Conservation (phyloP, 92 coral and sea anemone species). For the Galaxea fascicularis region DNA sequence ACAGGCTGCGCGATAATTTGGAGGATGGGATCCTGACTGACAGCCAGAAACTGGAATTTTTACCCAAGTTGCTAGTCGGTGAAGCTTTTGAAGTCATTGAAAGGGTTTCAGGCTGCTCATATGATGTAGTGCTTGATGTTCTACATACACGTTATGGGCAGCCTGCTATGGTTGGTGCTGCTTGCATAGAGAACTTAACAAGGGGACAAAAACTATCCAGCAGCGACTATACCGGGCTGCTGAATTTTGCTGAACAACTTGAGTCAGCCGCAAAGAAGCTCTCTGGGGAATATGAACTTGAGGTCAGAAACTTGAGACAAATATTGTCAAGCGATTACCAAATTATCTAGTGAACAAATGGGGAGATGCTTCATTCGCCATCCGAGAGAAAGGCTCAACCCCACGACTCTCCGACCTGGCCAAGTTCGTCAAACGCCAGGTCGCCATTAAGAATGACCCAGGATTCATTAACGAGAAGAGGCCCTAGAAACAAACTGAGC, state of each 20-base stretch:
- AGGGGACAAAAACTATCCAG: slow-evolving; percentile 39
- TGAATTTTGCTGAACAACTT: slow-evolving; percentile 66
- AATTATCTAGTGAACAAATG: slow-evolving; percentile 49
- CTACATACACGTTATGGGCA: slow-evolving; percentile 62
- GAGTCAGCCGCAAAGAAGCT: slow-evolving; percentile 50
- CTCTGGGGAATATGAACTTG: slow-evolving; percentile 34
- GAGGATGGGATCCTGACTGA: slow-evolving; percentile 54
- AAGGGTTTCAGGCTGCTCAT: slow-evolving; percentile 67
- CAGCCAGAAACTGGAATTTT: slow-evolving; percentile 66
- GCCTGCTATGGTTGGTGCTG: slow-evolving; percentile 62
- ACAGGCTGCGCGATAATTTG: slow-evolving; percentile 48
- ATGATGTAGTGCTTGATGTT: slow-evolving; percentile 38
- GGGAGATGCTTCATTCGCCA: slow-evolving; percentile 47
- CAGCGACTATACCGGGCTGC: slow-evolving; percentile 52
- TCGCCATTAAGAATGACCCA: no score
- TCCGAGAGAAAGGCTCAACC: slow-evolving; percentile 45
- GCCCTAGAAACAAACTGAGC: slow-evolving; percentile 19
- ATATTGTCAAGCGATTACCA: slow-evolving; percentile 58
- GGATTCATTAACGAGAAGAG: neutral
- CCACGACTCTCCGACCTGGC: slow-evolving; percentile 36
- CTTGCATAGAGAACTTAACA: slow-evolving; percentile 63
- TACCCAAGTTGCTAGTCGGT: slow-evolving; percentile 40
- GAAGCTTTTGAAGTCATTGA: slow-evolving; percentile 64
- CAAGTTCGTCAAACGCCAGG: no score
- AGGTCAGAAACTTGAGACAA: slow-evolving; percentile 63